Percentiles rank a stretch among this genome's conserved stretches.
These are phyloP conservation scores for Myopa testacea DNA, from an alignment of 2,888 invertebrate genomes.

Conservation along the genomic window DNA sequence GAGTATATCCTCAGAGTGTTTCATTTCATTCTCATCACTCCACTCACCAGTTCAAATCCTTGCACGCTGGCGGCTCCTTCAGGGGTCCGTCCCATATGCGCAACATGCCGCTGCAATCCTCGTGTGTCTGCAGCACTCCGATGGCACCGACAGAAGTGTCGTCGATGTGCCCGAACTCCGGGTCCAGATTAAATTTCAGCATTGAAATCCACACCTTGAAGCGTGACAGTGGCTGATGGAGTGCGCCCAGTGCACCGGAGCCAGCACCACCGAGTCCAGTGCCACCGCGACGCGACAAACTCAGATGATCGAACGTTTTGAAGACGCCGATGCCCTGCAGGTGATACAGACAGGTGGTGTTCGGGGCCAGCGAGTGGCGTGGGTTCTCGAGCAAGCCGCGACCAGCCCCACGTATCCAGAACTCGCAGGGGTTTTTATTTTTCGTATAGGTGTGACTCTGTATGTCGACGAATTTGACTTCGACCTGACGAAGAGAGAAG, in stretches of 20 bases:
- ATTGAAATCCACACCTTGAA: conserved; percentile 89
- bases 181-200: conserved; percentile 85
- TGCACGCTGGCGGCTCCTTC: conserved; percentile 80
- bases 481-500: conserved; percentile 61
- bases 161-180: conserved; percentile 70
- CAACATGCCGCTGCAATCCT: conserved; percentile 84
- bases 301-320: conserved; percentile 71
- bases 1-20: neutral
- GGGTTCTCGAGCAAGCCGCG: conserved; percentile 87
- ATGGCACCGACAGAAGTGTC: conserved; percentile 66
- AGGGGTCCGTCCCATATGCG: conserved; percentile 90
- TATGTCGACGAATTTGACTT: conserved; percentile 87
- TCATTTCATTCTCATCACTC: neutral
- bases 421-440: conserved; percentile 86
- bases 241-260: conserved; percentile 7
- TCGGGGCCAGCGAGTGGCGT: conserved; percentile 85
- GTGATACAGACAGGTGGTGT: conserved; percentile 90
- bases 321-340: conserved; percentile 76
- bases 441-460: conserved; percentile 87
- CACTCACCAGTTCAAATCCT: conserved; percentile 83
- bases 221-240: conserved; percentile 73
- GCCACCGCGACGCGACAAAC: conserved; percentile 71
- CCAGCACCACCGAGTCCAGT: conserved; percentile 46
- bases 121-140: conserved; percentile 71
- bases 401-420: conserved; percentile 84